Evolutionary conservation across 1,140 invertebrate genomes (phyloP).

Genomic region (Pseudomyrmex dendroicus): DNA sequence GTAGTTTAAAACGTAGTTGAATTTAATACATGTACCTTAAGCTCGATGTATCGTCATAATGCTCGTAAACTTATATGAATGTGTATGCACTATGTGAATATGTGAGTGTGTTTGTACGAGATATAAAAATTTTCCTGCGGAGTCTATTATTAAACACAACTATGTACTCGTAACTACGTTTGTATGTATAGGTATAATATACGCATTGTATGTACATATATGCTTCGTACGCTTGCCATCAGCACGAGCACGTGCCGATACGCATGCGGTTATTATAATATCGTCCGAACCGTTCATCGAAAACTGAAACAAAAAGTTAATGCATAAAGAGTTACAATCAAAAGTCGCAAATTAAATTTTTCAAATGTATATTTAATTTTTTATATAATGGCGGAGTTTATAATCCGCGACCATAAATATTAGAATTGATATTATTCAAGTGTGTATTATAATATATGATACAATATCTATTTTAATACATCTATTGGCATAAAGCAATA

Average conservation of each 20-base stretch:
- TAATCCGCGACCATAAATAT: too few relatives aligned
- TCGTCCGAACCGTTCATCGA: background rate
- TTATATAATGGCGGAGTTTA: too few relatives aligned
- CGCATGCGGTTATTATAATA: constrained; percentile 33
- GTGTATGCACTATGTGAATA: background rate
- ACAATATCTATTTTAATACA: too few relatives aligned
- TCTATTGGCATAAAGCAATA: too few relatives aligned
- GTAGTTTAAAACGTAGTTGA: background rate
- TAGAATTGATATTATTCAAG: too few relatives aligned
- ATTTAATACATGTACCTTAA: background rate
- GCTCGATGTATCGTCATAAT: background rate
- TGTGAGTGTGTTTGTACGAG: background rate
- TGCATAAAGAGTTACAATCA: background rate
- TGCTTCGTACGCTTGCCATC: constrained; percentile 27
- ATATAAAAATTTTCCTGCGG: constrained; percentile 33
- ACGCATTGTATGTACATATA: background rate
- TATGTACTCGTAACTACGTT: background rate
- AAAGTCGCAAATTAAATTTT: background rate
- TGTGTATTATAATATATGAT: too few relatives aligned
- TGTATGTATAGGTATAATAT: background rate
- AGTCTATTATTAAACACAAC: background rate
- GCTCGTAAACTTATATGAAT: background rate
- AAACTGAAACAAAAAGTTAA: constrained; percentile 1
- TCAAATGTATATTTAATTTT: background rate
- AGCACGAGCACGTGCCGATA: constrained; percentile 18